Evolutionary conservation across 1,140 invertebrate genomes (phyloP).

Genomic region (Sinella curviseta): DNA sequence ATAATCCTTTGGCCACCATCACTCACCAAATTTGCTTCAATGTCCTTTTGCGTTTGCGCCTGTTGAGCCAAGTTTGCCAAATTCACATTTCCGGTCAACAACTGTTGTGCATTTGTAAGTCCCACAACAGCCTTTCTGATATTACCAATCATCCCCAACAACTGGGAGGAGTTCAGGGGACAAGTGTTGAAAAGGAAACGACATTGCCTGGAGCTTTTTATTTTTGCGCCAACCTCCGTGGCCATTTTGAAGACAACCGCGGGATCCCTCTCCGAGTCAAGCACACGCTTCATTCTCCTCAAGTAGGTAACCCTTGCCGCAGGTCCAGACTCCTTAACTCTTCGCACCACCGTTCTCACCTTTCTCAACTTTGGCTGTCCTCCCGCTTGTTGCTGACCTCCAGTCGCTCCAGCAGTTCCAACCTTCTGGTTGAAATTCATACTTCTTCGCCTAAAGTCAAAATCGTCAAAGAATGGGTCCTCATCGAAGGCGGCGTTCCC

Average conservation of each 20-base stretch:
- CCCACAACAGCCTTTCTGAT: slow-evolving; percentile 34
- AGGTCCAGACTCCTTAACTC: background rate
- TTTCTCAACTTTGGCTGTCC: slow-evolving; percentile 7
- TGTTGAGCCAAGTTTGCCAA: background rate
- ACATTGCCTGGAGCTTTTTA: slow-evolving; percentile 42
- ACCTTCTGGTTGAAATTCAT: background rate
- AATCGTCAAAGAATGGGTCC: slow-evolving; percentile 46
- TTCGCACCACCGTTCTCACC: background rate
- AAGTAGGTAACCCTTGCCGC: slow-evolving; percentile 2
- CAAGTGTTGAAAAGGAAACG: slow-evolving; percentile 38
- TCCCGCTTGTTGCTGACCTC: background rate
- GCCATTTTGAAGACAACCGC: slow-evolving; percentile 37
- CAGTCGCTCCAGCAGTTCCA: background rate
- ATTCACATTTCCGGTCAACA: background rate
- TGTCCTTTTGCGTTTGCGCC: background rate
- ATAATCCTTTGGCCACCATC: background rate
- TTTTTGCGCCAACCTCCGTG: slow-evolving; percentile 31
- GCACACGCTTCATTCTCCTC: slow-evolving; percentile 28
- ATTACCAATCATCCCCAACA: slow-evolving; percentile 40
- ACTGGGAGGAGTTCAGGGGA: slow-evolving; percentile 37
- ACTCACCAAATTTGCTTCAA: background rate
- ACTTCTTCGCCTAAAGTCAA: slow-evolving; percentile 28
- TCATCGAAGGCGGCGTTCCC: slow-evolving; percentile 34
- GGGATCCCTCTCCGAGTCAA: slow-evolving; percentile 27
- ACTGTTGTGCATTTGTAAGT: background rate